phyloP scores from a whole-genome alignment of 2,888 invertebrate genomes.

The Proisotoma minuta region DNA sequence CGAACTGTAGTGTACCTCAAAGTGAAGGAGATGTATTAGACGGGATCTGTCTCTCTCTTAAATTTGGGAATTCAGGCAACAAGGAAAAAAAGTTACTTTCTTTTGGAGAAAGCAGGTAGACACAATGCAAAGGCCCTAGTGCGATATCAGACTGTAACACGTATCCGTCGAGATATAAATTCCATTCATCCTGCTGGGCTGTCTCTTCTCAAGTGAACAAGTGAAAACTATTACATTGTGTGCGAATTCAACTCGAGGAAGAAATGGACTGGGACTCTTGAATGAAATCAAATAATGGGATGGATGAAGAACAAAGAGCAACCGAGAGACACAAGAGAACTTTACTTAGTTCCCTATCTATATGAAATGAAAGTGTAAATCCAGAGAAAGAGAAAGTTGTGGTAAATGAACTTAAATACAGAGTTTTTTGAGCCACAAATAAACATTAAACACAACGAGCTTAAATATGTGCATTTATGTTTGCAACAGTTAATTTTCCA shows the following conservation, averaged over 20 bases:
- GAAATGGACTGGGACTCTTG: slow-evolving; percentile 26
- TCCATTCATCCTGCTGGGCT: neutral
- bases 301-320: slow-evolving; percentile 30
- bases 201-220: slow-evolving; percentile 5
- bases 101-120: neutral
- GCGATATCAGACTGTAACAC: neutral
- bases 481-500: too few species aligned
- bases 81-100: neutral
- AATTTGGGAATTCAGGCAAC: neutral
- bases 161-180: neutral
- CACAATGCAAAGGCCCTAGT: too few species aligned
- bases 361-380: too few species aligned
- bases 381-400: too few species aligned
- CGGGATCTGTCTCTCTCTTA: neutral
- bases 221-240: slow-evolving; percentile 12
- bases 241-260: slow-evolving; percentile 9
- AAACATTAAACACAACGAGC: neutral
- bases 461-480: slow-evolving; percentile 2
- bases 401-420: too few species aligned
- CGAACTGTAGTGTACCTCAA: neutral
- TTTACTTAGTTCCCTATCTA: too few species aligned
- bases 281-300: slow-evolving; percentile 23
- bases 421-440: too few species aligned
- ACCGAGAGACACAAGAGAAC: too few species aligned
- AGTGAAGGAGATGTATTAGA: slow-evolving; percentile 5